Base-by-base conservation (phyloP, 2,797 vertebrate species). In the Xyrichtys novacula region DNA sequence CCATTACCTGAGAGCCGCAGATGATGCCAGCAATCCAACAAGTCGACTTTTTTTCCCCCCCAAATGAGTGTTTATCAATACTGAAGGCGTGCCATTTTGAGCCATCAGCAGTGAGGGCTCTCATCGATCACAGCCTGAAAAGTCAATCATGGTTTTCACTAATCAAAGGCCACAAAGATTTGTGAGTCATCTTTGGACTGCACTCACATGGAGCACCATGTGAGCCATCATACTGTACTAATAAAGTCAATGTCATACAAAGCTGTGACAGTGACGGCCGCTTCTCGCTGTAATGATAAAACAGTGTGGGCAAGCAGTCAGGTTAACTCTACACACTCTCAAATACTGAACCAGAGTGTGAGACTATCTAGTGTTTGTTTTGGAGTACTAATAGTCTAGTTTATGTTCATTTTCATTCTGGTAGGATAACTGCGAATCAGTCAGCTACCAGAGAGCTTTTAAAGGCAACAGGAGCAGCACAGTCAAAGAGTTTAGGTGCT, bases 1-100 rank as follows among this genome's bases (percentile, higher is more conserved):
- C 91, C 90, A 93, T 94, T 91, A 93, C 87, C 87, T 80, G 79
- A 71, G 76, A 89, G 87, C 85, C 78, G 65, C 84, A 83, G 84
- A 87, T 72, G 84, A 80, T 46, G 85, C 77, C 71, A 84, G 83
- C 82, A 81, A 91, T 91, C 87, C 85, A 88, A 85, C 86, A 89
- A 84, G 84, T 79, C 78, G 67, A 73, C 84, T 71, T 71, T 70
- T 63, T 58, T 29, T n/a, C 26, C 16, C 17, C 46, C 17, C 47
- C 26, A 16, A 29, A 74, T 80, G 85, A 90, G 75, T 71, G 86
- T 82, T 88, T 91, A 91, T 92, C 91, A 88, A 92, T 90, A 90
- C 81, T 71, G 81, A 85, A 84, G 83, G 82, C 31, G 31, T 71
- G 76, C 70, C 74, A 80, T 88, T 89, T 78, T 74, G 65, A 81